Conservation (phyloP, 2,888 invertebrate species). For the Yponomeuta cagnagella region DNA sequence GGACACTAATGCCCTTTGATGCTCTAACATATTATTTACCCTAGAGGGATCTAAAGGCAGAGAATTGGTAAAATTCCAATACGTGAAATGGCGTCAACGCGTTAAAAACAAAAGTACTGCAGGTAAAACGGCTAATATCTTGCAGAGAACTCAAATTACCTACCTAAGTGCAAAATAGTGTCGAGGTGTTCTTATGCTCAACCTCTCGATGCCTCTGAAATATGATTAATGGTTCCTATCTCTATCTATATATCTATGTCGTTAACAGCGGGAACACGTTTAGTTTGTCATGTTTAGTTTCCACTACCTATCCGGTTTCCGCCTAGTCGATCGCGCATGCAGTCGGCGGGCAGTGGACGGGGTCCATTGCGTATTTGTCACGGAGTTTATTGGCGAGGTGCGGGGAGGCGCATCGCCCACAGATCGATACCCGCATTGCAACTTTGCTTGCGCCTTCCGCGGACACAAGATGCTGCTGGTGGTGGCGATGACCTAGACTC, state of each 20-base stretch:
- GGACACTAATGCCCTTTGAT: neutral
- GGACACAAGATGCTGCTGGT: neutral
- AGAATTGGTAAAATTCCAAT: neutral
- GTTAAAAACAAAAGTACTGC: neutral
- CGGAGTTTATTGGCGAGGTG: neutral
- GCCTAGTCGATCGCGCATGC: neutral
- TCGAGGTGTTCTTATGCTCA: too few species aligned
- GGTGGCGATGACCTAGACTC: neutral
- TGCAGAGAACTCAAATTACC: too few species aligned
- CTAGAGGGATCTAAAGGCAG: neutral
- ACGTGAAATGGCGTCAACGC: too few species aligned
- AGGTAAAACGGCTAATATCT: neutral
- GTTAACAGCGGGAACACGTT: too few species aligned
- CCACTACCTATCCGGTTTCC: neutral
- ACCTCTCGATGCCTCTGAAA: too few species aligned
- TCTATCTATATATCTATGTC: too few species aligned
- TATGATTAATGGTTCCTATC: too few species aligned
- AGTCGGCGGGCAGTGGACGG: neutral
- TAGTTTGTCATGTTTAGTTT: neutral
- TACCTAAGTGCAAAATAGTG: too few species aligned
- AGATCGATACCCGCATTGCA: slow-evolving; percentile 1
- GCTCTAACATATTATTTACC: neutral
- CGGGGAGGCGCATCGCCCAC: neutral
- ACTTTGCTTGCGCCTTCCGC: neutral
- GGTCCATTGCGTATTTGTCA: neutral